Evolutionary conservation across 2,113 vertebrate species (phyloP).

Genomic region (Nothobranchius furzeri): DNA sequence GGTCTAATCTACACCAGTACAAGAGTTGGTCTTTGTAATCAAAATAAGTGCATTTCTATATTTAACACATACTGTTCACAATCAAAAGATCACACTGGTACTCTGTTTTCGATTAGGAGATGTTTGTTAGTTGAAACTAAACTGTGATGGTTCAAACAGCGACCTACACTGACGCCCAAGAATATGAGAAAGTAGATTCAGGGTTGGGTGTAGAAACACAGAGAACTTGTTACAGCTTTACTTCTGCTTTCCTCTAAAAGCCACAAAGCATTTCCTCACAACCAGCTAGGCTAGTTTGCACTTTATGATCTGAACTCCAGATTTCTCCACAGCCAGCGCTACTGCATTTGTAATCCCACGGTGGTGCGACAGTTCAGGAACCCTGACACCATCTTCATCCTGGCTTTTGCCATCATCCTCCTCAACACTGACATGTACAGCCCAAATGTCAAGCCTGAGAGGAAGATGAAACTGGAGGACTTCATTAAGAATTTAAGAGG

Average conservation of each 20-base stretch:
- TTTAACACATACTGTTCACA: not conserved
- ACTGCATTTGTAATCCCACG: slow-evolving; percentile 97
- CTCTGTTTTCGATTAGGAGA: not conserved
- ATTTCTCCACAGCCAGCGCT: slow-evolving; percentile 86
- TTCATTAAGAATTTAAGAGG: slow-evolving; percentile 97
- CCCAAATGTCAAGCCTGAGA: slow-evolving; percentile 95
- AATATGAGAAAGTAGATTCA: too few relatives aligned
- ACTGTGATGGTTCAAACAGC: not conserved
- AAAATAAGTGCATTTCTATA: too few relatives aligned
- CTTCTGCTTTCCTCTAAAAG: slow-evolving; percentile 44
- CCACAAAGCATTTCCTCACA: slow-evolving; percentile 25
- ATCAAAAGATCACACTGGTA: too few relatives aligned
- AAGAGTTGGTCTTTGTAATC: too few relatives aligned
- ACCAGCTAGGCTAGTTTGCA: not conserved
- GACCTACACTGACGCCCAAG: too few relatives aligned
- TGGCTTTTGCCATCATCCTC: slow-evolving; percentile 98
- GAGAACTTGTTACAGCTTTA: slow-evolving; percentile 18
- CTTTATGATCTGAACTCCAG: not conserved
- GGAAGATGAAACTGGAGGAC: slow-evolving; percentile 98
- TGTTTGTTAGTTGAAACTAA: not conserved
- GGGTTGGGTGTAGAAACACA: slow-evolving; percentile 6
- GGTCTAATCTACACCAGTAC: too few relatives aligned
- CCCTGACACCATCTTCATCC: slow-evolving; percentile 98
- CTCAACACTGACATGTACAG: slow-evolving; percentile 99
- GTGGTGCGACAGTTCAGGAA: slow-evolving; percentile 96